These are phyloP conservation scores for Trachymyrmex cornetzi DNA, from an alignment of 1,140 invertebrate species.

Conservation along the genomic window DNA sequence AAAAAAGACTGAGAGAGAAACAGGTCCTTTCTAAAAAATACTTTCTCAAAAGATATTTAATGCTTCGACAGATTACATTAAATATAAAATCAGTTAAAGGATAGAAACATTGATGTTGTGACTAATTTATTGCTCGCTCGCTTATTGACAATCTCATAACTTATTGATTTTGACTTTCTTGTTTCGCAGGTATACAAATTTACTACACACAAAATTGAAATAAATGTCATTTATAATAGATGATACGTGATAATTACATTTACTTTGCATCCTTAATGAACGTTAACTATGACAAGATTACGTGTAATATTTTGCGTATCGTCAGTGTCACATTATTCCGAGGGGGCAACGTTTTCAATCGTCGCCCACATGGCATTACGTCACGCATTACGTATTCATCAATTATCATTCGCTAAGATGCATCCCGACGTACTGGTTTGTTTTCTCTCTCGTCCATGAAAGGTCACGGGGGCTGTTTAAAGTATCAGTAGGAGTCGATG, in stretches of 20 bases:
- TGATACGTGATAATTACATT: neutral
- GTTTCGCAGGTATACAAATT: neutral
- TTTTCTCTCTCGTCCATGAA: constrained; percentile 47
- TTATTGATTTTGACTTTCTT: neutral
- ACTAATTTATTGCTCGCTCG: neutral
- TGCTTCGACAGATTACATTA: neutral
- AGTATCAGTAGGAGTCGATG: constrained; percentile 21
- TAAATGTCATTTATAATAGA: neutral
- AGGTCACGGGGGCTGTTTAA: constrained; percentile 34
- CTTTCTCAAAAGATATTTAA: neutral
- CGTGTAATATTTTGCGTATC: neutral
- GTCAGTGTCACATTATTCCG: neutral
- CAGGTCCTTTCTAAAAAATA: neutral
- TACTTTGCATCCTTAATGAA: neutral
- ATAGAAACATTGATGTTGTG: neutral
- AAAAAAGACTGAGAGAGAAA: neutral
- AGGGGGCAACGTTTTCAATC: constrained; percentile 30
- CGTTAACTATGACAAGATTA: neutral
- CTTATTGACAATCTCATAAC: neutral
- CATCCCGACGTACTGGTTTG: constrained; percentile 19
- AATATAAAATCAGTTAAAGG: constrained; percentile 1
- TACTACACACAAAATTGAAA: neutral
- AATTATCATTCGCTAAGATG: constrained; percentile 25
- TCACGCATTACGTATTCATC: constrained; percentile 55
- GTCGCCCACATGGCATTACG: constrained; percentile 13